A percentile compares a stretch with the other conserved stretches of the same genome.
Evolutionary conservation across 2,113 vertebrate species (phyloP).

Genomic region (Struthidea cinerea): DNA sequence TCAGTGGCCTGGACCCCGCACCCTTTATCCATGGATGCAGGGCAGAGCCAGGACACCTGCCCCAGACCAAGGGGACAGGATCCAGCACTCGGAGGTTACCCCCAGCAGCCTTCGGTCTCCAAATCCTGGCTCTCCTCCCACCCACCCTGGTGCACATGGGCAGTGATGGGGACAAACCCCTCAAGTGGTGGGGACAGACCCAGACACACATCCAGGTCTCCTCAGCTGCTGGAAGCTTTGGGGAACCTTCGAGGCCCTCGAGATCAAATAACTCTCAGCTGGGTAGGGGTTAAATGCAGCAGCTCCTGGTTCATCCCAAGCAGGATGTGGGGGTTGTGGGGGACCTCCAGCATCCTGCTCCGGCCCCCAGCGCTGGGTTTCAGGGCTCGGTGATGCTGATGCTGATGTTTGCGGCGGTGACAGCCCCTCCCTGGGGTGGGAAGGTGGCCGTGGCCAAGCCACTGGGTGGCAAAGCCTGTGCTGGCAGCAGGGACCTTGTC

Average conservation of each 20-base stretch:
- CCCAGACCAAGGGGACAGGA: background rate
- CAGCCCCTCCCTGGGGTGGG: background rate
- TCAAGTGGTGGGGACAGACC: background rate
- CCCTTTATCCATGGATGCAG: background rate
- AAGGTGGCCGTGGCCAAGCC: background rate
- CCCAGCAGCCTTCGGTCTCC: background rate
- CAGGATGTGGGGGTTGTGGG: background rate
- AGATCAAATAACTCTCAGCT: background rate
- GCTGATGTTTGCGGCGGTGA: background rate
- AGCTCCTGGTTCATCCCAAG: background rate
- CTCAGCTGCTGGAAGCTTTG: background rate
- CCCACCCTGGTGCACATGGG: background rate
- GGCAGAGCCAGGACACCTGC: background rate
- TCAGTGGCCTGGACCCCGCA: rapidly evolving
- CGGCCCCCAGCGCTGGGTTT: background rate
- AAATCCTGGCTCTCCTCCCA: background rate
- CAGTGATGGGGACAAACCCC: background rate
- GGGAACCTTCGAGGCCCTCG: background rate
- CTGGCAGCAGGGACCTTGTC: background rate
- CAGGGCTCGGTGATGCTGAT: background rate
- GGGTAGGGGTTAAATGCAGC: background rate
- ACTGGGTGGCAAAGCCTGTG: background rate
- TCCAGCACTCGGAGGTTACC: background rate
- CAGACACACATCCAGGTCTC: background rate
- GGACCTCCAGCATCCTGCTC: background rate